Conservation (phyloP, 1,140 invertebrate genomes). For the Aporrectodea caliginosa region DNA sequence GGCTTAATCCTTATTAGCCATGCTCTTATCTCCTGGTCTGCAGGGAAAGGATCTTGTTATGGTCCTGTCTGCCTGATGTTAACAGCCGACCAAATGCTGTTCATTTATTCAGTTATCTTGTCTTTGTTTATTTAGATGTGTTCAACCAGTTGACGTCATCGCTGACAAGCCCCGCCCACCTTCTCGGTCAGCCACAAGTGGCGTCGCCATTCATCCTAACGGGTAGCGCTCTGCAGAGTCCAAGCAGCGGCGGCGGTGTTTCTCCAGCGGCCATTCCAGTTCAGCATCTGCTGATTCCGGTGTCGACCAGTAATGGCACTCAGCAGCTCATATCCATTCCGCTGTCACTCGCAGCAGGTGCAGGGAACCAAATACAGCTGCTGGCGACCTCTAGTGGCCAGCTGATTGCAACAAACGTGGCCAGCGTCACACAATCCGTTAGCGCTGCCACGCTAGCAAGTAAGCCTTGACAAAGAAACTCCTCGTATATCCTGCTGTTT, state of each 20-base stretch:
- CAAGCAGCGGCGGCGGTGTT: constrained; percentile 61
- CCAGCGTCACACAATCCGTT: constrained; percentile 68
- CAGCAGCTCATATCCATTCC: constrained; percentile 92
- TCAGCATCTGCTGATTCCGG: constrained; percentile 85
- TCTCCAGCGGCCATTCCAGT: constrained; percentile 67
- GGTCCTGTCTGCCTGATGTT: too few species aligned
- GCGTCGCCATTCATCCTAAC: neutral
- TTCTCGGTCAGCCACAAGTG: neutral
- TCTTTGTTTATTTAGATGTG: neutral
- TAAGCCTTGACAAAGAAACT: too few species aligned
- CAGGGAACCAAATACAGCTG: constrained; percentile 60
- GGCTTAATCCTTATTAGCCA: too few species aligned
- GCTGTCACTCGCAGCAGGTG: constrained; percentile 50
- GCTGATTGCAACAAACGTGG: constrained; percentile 76
- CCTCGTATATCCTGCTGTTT: too few species aligned
- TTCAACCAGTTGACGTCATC: neutral
- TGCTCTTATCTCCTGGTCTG: too few species aligned
- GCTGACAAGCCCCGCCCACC: neutral
- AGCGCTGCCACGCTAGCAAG: constrained; percentile 56
- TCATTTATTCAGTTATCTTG: neutral
- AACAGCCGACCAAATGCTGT: too few species aligned
- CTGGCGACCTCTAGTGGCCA: constrained; percentile 63
- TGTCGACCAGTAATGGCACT: constrained; percentile 72
- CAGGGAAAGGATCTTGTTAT: too few species aligned
- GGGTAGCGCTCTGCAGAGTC: constrained; percentile 72